Evolutionary conservation across 2,797 vertebrate genomes (phyloP).

Genomic region (Melanotaenia pygmaea): DNA sequence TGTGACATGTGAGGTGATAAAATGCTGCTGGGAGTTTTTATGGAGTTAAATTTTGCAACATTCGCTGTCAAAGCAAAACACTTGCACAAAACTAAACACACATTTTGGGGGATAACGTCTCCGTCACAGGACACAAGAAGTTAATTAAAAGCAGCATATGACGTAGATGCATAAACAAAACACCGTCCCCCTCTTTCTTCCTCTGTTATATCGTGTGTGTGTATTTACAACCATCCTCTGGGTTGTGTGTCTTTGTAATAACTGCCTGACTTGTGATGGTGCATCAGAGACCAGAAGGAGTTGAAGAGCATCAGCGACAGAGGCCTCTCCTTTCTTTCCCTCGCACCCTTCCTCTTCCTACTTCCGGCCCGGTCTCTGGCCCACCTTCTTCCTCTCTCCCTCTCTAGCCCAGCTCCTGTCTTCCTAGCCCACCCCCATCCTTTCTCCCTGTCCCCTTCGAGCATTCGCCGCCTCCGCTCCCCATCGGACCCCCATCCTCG

Average conservation of each 20-base stretch:
- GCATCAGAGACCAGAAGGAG: conserved; percentile 92
- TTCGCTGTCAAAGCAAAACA: conserved; percentile 7
- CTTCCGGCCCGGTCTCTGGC: conserved; percentile 56
- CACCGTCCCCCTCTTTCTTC: not conserved
- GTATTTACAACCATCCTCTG: conserved; percentile 87
- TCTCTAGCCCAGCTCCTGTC: conserved; percentile 61
- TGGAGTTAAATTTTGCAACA: not conserved
- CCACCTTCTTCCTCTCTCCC: conserved; percentile 70
- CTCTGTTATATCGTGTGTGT: not conserved
- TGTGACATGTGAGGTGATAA: not conserved
- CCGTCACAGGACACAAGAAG: not conserved
- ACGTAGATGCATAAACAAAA: not conserved
- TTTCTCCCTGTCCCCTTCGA: conserved; percentile 25
- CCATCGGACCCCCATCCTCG: conserved; percentile 22
- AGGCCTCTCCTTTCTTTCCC: conserved; percentile 77
- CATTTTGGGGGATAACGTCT: not conserved
- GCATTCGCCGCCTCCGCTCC: conserved; percentile 20
- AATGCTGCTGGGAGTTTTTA: not conserved
- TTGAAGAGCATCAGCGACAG: conserved; percentile 88
- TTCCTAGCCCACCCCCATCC: conserved; percentile 60
- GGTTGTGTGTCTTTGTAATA: conserved; percentile 88
- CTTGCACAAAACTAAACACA: not conserved
- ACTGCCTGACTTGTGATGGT: conserved; percentile 85
- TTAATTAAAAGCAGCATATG: not conserved
- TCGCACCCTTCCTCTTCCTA: conserved; percentile 44